Base-by-base conservation (phyloP, 2,113 vertebrate genomes). In the Falcunculus frontatus region DNA sequence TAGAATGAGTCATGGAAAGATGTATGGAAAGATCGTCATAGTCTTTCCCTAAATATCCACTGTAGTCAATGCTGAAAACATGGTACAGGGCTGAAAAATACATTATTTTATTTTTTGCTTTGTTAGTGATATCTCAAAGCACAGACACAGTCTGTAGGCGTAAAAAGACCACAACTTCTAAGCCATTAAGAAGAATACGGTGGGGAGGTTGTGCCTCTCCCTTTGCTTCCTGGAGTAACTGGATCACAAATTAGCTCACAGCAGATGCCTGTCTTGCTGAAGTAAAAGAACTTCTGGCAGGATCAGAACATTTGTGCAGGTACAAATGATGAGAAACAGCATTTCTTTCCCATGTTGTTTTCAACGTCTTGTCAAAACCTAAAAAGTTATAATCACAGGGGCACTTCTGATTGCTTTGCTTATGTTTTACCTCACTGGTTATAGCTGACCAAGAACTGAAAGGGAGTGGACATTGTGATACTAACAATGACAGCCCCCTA, bases 261-360 rank as follows among this genome's bases (percentile, higher is more conserved):
- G 62, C 11, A 73, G 53, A 35, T 86, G 62, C 12, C 33, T 70
- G 26, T 84, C 26, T 50, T 80, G 8, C 23, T 89, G 50, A 65
- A 85, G 67, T 35, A 50, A 57, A 69, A 64, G 27, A 57, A 89
- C 7, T 87, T 15, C 50, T 91, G 76, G 35, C 44, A 84, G 33
- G 68, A 78, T 89, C 42, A 75, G 68, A 59, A 64, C 12, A 30
- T 52, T 67, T 64, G 49, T 63, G 19, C 20, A 62, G 46, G 41
- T 80, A 80, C 16, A 77, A 85, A 90, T 56, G 6, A 84, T 32
- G 59, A 89, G 27, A 87, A 70, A 64, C 67, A 22, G 3, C 19
- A 79, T 87, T 91, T 85, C 29, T 86, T 75, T 64, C 41, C 65
- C 26, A 37, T 49, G 73, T 42, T 87, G 32, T 76, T 92, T 87